Evolutionary conservation across 1,140 invertebrate genomes (phyloP), one percentile per base, ranked within the genome.

Genomic region (Ceratina japonica): DNA sequence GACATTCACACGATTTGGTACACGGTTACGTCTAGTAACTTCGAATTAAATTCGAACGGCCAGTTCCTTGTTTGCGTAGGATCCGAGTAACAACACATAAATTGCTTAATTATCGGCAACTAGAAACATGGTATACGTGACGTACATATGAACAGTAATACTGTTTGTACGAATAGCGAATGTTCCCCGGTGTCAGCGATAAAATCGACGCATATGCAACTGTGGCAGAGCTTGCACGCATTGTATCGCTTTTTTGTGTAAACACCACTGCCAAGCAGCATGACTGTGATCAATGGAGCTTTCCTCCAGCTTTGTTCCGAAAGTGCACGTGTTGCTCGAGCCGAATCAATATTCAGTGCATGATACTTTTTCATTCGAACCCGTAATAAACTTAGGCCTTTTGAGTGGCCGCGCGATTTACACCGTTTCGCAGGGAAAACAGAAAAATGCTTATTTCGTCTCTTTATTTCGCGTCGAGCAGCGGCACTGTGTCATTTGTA

Each of bases 131-230:
- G 20, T 31, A 22, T 22, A 18, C 3, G 20, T 15, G 64, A 66
- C 10, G 64, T 15, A 51, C 49, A 49, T 44, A 44, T 44, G 37
- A 66, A 15, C 44, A 51, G 37, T 24, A 24, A 8, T 16, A n/a
- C 12, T 24, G 20, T 37, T 66, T 22, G 0, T 51, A 37, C 2
- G 7, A 66, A 22, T 20, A 24, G 16, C 20, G 31, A 49, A 16
- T 65, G 37, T 65, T 65, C 22, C 65, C 3, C 16, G 37, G 22
- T 66, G 44, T 66, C 65, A 51, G 44, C 44, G 65, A 66, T 66
- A 51, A 18, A 66, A 66, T 51, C 65, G 44, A 66, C 20, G 22
- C 13, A 15, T 24, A 51, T 51, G 64, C 15, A 66, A 51, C 37
- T 24, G 64, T 66, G 37, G 20, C 37, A 3, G 27, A 51, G 64